Evolutionary conservation across 2,888 invertebrate genomes (phyloP).

Genomic region (Troides aeacus): DNA sequence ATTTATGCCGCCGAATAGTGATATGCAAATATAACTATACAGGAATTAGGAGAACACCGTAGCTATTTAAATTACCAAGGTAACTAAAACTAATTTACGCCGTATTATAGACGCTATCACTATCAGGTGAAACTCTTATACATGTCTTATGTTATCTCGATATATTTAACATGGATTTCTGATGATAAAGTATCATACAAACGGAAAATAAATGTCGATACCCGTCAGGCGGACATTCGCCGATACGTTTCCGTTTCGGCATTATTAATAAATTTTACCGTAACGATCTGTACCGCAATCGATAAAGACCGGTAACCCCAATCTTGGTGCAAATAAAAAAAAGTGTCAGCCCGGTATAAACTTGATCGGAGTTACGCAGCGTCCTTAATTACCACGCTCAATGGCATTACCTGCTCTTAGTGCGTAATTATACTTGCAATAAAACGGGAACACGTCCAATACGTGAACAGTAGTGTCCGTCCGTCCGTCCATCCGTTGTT

Average conservation of each 20-base stretch:
- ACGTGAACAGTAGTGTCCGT: neutral
- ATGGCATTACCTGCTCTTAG: constrained; percentile 24
- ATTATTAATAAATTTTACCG: constrained; percentile 21
- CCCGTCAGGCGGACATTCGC: neutral
- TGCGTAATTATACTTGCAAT: constrained; percentile 13
- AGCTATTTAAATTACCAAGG: no score
- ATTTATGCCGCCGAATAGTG: no score
- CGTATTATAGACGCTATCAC: no score
- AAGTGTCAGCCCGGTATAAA: constrained; percentile 22
- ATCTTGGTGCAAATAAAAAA: constrained; percentile 18
- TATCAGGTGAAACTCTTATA: no score
- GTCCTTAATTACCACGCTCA: constrained; percentile 25
- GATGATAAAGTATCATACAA: neutral
- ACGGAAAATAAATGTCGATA: constrained; percentile 15
- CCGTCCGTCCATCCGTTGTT: neutral
- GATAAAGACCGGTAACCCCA: constrained; percentile 27
- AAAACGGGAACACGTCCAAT: constrained; percentile 5
- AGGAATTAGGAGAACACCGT: no score
- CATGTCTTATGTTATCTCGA: no score
- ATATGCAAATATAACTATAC: no score
- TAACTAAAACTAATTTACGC: no score
- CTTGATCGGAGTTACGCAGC: constrained; percentile 20
- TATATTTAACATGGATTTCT: neutral
- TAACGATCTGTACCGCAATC: constrained; percentile 18
- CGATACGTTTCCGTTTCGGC: constrained; percentile 17